Conservation (phyloP, 2,888 invertebrate genomes). For the Drosophila antonietae region DNA sequence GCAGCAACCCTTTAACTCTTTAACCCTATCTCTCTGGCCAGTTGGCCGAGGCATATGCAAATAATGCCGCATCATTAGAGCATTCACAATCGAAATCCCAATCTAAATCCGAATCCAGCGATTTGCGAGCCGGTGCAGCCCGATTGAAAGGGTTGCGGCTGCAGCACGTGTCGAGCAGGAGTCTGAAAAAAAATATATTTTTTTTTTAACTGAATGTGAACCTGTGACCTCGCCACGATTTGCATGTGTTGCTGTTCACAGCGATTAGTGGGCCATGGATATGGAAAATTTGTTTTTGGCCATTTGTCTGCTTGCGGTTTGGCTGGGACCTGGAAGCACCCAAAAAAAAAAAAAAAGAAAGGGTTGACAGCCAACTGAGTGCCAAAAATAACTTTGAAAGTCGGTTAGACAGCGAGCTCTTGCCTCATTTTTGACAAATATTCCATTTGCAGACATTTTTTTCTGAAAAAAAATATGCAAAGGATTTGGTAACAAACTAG, state of each 20-base stretch:
- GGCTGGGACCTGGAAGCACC: slow-evolving; percentile 6
- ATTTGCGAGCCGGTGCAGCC: slow-evolving; percentile 15
- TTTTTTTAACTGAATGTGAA: slow-evolving; percentile 16
- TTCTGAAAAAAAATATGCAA: neutral
- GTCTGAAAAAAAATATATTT: slow-evolving; percentile 12
- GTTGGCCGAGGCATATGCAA: slow-evolving; percentile 66
- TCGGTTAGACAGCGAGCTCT: neutral
- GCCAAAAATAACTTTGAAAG: slow-evolving; percentile 13
- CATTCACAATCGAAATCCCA: slow-evolving; percentile 34
- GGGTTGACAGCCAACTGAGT: slow-evolving; percentile 41
- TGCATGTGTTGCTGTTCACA: slow-evolving; percentile 71
- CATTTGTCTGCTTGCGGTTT: slow-evolving; percentile 37
- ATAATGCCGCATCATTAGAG: slow-evolving; percentile 79
- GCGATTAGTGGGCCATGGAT: slow-evolving; percentile 33
- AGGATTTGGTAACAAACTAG: neutral
- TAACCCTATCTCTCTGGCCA: slow-evolving; percentile 29
- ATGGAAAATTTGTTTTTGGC: slow-evolving; percentile 50
- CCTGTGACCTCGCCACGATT: slow-evolving; percentile 40
- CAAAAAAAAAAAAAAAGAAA: slow-evolving; percentile 22
- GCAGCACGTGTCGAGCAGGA: slow-evolving; percentile 63
- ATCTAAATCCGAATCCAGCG: slow-evolving; percentile 22
- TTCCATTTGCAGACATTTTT: neutral
- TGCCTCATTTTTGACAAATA: neutral
- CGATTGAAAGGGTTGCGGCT: slow-evolving; percentile 63
- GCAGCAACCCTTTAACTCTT: slow-evolving; percentile 40